A percentile compares a stretch with the other conserved stretches of the same genome.
Conservation (phyloP, 2,113 vertebrate genomes). For the Pionites leucogaster region DNA sequence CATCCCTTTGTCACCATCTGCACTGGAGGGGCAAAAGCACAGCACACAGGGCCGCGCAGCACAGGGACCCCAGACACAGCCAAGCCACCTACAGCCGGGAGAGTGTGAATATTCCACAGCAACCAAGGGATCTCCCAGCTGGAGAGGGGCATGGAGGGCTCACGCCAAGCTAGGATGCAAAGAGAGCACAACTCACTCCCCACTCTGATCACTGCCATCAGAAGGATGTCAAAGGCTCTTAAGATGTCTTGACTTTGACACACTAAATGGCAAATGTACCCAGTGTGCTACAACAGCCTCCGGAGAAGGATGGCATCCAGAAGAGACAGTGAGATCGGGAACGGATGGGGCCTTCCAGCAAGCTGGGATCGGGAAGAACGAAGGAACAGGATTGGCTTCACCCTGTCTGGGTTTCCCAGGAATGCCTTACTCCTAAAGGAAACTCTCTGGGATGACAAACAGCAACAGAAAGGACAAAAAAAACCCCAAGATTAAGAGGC, state of each 20-base stretch:
- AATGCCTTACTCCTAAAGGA: background rate
- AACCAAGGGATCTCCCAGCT: background rate
- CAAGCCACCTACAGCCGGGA: accelerated
- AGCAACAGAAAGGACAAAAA: conserved; percentile 27
- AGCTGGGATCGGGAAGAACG: background rate
- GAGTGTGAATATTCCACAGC: background rate
- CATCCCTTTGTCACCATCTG: background rate
- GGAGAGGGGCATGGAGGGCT: background rate
- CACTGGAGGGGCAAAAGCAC: background rate
- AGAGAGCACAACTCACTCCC: accelerated
- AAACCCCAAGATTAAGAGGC: conserved; percentile 36
- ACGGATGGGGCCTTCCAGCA: background rate
- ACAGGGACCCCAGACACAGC: background rate
- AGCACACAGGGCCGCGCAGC: background rate
- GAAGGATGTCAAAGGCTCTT: background rate
- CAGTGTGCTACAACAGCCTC: background rate
- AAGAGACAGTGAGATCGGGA: accelerated
- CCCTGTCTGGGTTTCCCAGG: background rate
- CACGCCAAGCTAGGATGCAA: background rate
- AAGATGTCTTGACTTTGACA: background rate
- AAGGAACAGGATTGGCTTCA: background rate
- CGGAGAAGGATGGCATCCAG: background rate
- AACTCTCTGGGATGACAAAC: background rate
- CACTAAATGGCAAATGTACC: background rate
- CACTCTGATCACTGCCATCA: accelerated